Evolutionary conservation across 1,140 invertebrate species (phyloP).

Genomic region (Pteromalus puparum): DNA sequence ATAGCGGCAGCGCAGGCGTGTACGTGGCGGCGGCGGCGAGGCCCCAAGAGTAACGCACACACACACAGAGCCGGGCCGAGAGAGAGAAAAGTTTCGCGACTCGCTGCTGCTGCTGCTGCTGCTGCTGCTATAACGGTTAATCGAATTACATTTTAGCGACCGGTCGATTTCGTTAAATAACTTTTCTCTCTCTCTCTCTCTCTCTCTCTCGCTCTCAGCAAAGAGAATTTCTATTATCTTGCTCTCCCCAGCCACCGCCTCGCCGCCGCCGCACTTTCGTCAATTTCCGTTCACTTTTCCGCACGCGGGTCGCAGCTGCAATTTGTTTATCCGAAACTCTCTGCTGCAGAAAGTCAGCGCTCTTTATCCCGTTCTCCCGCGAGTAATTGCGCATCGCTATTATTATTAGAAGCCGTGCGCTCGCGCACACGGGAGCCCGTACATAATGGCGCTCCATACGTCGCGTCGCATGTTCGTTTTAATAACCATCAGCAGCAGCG

Average conservation of each 20-base stretch:
- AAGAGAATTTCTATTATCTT: constrained; percentile 43
- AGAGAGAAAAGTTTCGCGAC: constrained; percentile 31
- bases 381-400: too few relatives aligned
- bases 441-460: too few relatives aligned
- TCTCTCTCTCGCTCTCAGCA: background rate
- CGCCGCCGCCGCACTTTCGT: constrained; percentile 12
- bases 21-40: constrained; percentile 22
- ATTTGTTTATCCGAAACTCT: constrained; percentile 16
- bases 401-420: too few relatives aligned
- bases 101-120: background rate
- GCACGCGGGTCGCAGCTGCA: background rate
- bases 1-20: constrained; percentile 49
- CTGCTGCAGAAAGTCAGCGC: background rate
- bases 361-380: background rate
- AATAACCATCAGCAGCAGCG: background rate
- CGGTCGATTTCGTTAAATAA: constrained; percentile 37
- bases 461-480: background rate
- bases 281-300: background rate
- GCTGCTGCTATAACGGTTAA: constrained; percentile 27
- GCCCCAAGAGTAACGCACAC: constrained; percentile 19
- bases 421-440: too few relatives aligned
- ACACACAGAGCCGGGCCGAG: background rate
- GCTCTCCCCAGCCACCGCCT: too few relatives aligned
- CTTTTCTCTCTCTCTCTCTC: background rate
- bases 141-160: constrained; percentile 37